Evolutionary conservation across 2,888 invertebrate species (phyloP), one percentile per base, ranked within the genome.

Genomic region (Drosophila mercatorum): DNA sequence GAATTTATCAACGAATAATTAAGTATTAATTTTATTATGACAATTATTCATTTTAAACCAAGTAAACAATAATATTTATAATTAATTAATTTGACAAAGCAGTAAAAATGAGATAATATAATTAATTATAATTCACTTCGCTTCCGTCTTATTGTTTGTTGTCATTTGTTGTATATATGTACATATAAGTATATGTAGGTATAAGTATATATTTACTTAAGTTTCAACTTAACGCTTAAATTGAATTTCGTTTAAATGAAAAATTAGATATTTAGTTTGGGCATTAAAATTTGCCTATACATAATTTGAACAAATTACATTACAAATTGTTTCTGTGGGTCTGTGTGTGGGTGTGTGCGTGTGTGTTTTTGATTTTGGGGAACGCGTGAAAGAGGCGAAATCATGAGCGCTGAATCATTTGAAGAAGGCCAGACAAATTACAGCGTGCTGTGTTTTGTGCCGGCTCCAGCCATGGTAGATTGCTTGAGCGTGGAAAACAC

Each of bases 401-500:
- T 70, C 64, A 69, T 65, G 49, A 62, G 58, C 47, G 64, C 26
- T 31, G 46, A 58, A 44, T 56, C 5, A 66, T 80, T 61, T 75
- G 77, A 80, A 71, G 89, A 66, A 72, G 69, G 67, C 53, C 88
- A 70, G 78, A 83, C 89, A 83, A 83, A 83, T 83, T 78, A 61
- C 78, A 41, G 41, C 57, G 57, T 63, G 60, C 66, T 75, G 55
- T 58, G 57, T 47, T 41, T 43, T 55, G 53, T 22, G 17, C 28
- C n/a, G 11, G 47, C 57, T 55, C 26, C 43, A 36, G 40, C 17
- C 31, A 26, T 47, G 52, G 57, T 61, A 72, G 72, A 71, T 75
- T 76, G 65, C 59, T 28, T 44, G 60, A 63, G 73, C 60, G 60
- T 26, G 55, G 52, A 49, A 69, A 62, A 47, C 72, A 62, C 43